phyloP scores from a whole-genome alignment of 2,797 vertebrate species.

The Cossypha heuglini region DNA sequence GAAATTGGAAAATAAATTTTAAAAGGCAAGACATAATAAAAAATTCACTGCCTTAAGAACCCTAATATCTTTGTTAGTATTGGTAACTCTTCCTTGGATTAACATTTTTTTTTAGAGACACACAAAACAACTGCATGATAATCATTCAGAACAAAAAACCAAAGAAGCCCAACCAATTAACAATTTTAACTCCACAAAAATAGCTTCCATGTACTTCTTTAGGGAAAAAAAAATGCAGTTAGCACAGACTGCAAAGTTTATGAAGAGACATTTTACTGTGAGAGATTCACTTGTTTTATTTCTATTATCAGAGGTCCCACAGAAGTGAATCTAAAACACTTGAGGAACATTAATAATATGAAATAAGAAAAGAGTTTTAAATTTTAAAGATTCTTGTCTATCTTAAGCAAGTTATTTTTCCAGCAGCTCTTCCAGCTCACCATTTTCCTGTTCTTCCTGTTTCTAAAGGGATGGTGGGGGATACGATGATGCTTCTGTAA shows the following conservation, averaged over 20 bases:
- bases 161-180: neutral
- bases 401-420: neutral
- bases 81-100: neutral
- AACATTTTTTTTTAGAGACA: neutral
- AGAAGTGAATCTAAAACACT: neutral
- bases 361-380: neutral
- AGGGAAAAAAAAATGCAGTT: fast-evolving
- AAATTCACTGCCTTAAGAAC: neutral
- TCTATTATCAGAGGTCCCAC: neutral
- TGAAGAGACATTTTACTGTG: neutral
- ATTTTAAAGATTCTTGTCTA: too few species aligned
- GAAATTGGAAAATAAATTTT: neutral
- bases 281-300: neutral
- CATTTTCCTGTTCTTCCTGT: neutral
- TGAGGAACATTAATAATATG: fast-evolving
- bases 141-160: neutral
- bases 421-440: neutral
- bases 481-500: neutral
- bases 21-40: neutral
- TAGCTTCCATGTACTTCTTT: neutral
- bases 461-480: neutral
- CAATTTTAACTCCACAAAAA: neutral
- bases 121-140: neutral
- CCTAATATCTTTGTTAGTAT: neutral
- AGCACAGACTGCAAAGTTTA: neutral